A percentile compares a stretch with the other conserved stretches of the same genome.
These are phyloP conservation scores for Plodia interpunctella DNA, from an alignment of 1,140 invertebrate genomes.

Conservation along the genomic window DNA sequence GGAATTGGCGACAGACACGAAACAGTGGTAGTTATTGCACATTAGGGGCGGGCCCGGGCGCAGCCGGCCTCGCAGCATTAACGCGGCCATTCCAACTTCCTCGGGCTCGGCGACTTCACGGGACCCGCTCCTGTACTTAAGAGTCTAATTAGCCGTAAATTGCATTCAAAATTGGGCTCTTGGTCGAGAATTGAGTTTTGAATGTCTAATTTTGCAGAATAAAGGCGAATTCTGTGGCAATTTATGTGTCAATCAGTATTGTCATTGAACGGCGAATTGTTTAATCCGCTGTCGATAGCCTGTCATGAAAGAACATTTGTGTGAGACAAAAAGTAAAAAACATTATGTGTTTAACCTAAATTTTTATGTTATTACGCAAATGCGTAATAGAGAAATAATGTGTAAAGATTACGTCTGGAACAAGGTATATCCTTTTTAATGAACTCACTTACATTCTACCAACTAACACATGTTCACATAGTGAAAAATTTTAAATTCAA, in stretches of 20 bases:
- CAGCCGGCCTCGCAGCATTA: slow-evolving; percentile 27
- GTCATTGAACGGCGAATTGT: slow-evolving; percentile 27
- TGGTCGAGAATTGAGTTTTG: slow-evolving; percentile 60
- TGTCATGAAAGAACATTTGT: background rate
- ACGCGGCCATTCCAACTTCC: slow-evolving; percentile 44
- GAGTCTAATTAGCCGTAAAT: slow-evolving; percentile 71
- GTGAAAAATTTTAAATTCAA: too few relatives aligned
- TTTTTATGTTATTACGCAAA: too few relatives aligned
- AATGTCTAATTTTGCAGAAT: slow-evolving; percentile 67
- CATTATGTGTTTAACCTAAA: too few relatives aligned
- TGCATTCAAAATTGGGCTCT: slow-evolving; percentile 64
- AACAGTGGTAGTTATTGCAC: slow-evolving; percentile 33
- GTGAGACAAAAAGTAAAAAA: too few relatives aligned
- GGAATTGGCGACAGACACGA: slow-evolving; percentile 10
- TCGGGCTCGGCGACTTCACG: slow-evolving; percentile 21
- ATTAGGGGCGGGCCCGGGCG: slow-evolving; percentile 21
- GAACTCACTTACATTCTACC: too few relatives aligned
- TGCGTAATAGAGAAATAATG: too few relatives aligned
- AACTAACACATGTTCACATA: too few relatives aligned
- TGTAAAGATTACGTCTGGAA: too few relatives aligned
- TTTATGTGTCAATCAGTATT: slow-evolving; percentile 54
- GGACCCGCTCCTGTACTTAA: slow-evolving; percentile 55
- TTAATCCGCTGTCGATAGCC: background rate
- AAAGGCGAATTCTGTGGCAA: slow-evolving; percentile 54
- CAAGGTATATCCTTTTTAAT: too few relatives aligned